Evolutionary conservation across 2,113 vertebrate species (phyloP), one percentile per base, ranked within the genome.

Genomic region (Regulus satrapa): DNA sequence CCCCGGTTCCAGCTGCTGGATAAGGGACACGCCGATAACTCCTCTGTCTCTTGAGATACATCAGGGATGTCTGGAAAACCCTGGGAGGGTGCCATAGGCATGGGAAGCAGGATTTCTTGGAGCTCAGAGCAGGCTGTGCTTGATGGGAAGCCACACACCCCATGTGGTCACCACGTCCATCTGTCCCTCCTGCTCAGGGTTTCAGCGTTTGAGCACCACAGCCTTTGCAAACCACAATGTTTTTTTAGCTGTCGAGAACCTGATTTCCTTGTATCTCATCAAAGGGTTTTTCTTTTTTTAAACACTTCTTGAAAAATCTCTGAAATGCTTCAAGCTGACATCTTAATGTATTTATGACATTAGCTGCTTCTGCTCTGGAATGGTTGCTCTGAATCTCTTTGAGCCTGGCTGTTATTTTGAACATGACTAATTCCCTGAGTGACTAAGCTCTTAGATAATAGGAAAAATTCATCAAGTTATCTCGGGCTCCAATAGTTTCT

Each of bases 371-470:
- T 92, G 83, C 95, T 97, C 89, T 93, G 87, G 83, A 95, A 83
- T 28, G 34, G 84, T 91, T 94, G 94, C 81, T 95, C 85, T 52
- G 90, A 96, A 94, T 96, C 72, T 95, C 97, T 95, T 89, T 74
- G 92, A 86, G 71, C 91, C 54, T 67, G 80, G 88, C 95, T 96
- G 95, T 95, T 96, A 91, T 97, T 97, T 94, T 95, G 82, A 97
- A 96, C 83, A 93, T 97, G 97, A 97, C 89, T 97, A 97, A 95
- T 97, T 97, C 94, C 92, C 62, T 10, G 40, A 93, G 40, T 97
- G 94, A 96, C 95, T 95, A 97, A 97, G 88, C 89, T 95, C 61
- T 92, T 95, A 94, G 94, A 77, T 97, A 97, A 97, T 92, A 92
- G 90, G 84, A 91, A 75, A 96, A 97, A 95, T 89, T 79, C 91